Base-by-base conservation (phyloP, 2,888 invertebrate genomes). In the Ennomos erosarius region DNA sequence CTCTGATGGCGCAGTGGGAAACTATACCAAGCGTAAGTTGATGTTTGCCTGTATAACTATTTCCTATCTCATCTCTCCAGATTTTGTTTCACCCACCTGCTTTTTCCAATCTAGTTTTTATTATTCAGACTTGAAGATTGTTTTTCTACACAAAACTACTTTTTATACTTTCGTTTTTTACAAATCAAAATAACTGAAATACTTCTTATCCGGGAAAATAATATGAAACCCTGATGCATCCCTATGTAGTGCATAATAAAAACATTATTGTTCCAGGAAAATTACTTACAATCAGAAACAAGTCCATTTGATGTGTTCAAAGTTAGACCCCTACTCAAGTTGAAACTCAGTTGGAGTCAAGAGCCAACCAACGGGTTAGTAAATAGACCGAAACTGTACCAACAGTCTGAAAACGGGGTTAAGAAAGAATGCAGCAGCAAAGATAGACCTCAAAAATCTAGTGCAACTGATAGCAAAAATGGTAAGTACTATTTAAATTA, bases 261-360 rank as follows among this genome's bases (percentile, higher is more conserved):
- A 26, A 26, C 26, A 3, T 26, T 26, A 26, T 6, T 26, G 1
- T 26, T 26, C 26, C 71, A 92, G 92, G 90, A 91, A 77, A 88
- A 80, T 68, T 86, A 87, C 46, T 58, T 90, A 48, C 86, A 87
- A 40, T 67, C 85, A 16, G 93, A 89, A 67, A 87, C 91, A 62
- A 93, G 90, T 57, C 95, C 95, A 42, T 95, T 97, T 78, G 96
- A 97, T 72, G 93, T 95, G 56, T 97, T 97, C 78, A 95, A 95
- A 86, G 95, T 96, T 71, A 94, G 96, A 58, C 97, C 98, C 0
- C 95, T 96, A 61, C 89, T 98, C 1, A 98, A 98, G 86, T 95
- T 98, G 75, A 95, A 96, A 73, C 89, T 98, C 46, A 95, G 95
- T 71, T 98, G 98, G 97, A 96, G 96, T 51, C 95, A 95, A 62